Conservation (phyloP, 2,113 vertebrate species). For the Chroicocephalus ridibundus region DNA sequence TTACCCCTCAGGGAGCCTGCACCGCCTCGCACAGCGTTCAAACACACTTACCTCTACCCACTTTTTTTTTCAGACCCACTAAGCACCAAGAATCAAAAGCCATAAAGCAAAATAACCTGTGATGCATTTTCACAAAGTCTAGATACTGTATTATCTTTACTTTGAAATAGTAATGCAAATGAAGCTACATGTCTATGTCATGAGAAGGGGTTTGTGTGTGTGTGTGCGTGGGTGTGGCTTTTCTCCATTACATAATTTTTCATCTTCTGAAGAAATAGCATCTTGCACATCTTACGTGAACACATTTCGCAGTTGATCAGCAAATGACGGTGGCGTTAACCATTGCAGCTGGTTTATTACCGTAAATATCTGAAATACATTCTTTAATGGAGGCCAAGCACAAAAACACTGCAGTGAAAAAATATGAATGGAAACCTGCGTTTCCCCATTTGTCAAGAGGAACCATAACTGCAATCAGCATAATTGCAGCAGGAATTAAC, state of each 20-base stretch:
- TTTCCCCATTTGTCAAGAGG: neutral
- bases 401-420: neutral
- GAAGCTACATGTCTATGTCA: neutral
- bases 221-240: neutral
- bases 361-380: neutral
- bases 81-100: neutral
- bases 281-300: neutral
- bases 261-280: neutral
- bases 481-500: conserved; percentile 5
- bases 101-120: neutral
- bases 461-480: neutral
- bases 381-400: conserved; percentile 31
- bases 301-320: neutral
- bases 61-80: too few relatives aligned
- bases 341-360: conserved; percentile 35
- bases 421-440: neutral
- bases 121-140: neutral
- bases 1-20: accelerated
- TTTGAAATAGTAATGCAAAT: neutral
- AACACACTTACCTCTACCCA: accelerated
- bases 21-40: accelerated
- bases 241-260: neutral
- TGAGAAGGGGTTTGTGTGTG: neutral
- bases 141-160: neutral
- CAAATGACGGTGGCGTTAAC: neutral